These are phyloP conservation scores for Teleiodes luculella DNA, from an alignment of 2,888 invertebrate genomes.

Conservation along the genomic window DNA sequence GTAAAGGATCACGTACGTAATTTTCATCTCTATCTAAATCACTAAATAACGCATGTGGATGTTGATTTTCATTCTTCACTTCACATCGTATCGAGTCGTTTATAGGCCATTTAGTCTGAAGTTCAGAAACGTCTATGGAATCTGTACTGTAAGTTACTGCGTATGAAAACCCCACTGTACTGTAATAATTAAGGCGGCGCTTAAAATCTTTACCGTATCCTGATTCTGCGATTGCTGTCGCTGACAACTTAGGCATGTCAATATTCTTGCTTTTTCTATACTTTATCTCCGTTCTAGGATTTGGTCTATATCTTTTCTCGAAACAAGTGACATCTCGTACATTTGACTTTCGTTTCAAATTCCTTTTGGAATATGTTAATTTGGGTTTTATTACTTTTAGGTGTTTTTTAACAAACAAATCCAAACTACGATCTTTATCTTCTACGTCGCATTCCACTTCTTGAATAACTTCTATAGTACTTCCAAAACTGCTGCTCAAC, in stretches of 20 bases:
- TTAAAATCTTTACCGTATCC: slow-evolving; percentile 55
- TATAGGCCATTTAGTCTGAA: slow-evolving; percentile 55
- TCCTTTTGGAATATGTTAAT: slow-evolving; percentile 44
- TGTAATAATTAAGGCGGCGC: slow-evolving; percentile 52
- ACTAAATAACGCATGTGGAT: slow-evolving; percentile 38
- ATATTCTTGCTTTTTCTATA: slow-evolving; percentile 61
- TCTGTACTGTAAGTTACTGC: slow-evolving; percentile 60
- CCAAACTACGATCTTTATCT: slow-evolving; percentile 6
- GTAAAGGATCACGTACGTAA: slow-evolving; percentile 36
- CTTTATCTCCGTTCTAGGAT: slow-evolving; percentile 4
- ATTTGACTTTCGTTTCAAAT: slow-evolving; percentile 53
- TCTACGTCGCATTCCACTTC: background rate
- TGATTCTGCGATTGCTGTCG: slow-evolving; percentile 33
- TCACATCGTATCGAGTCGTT: background rate
- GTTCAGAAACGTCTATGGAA: slow-evolving; percentile 43
- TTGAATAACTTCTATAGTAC: slow-evolving; percentile 22
- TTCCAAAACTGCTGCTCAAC: slow-evolving; percentile 16
- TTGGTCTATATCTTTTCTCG: slow-evolving; percentile 12
- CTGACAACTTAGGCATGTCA: slow-evolving; percentile 50
- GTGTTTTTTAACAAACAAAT: slow-evolving; percentile 28
- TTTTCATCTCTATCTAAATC: slow-evolving; percentile 24
- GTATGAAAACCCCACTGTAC: slow-evolving; percentile 62
- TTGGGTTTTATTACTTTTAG: slow-evolving; percentile 44
- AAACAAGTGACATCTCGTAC: slow-evolving; percentile 32
- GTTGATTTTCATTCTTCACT: slow-evolving; percentile 20